Evolutionary conservation across 2,888 invertebrate species (phyloP), one percentile per base, ranked within the genome.

Genomic region (Hemaris fuciformis): DNA sequence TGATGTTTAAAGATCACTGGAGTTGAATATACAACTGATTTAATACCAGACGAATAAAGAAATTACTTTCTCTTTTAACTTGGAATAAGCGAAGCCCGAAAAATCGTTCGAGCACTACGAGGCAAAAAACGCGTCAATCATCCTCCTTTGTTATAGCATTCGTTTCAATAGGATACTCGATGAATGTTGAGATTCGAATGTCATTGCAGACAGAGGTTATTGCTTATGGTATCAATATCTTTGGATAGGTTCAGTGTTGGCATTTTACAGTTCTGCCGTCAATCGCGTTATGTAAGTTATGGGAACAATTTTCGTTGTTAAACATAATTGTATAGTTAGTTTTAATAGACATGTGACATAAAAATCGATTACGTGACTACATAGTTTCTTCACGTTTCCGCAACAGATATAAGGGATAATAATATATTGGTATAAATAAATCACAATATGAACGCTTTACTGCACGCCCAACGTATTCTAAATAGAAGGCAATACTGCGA

Each of bases 51-150:
- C 10, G 18, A 41, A 53, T 18, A 53, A 31, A 38, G 34, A 41
- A 34, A 60, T 41, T 53, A 60, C 85, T 87, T 84, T 85, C 83
- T 81, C 80, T 81, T 80, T 75, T 76, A 66, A 74, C 69, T 68
- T 67, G 69, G 77, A 66, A 66, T 72, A 65, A 74, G 71, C 70
- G 74, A 81, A 79, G 79, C 75, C 76, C 70, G 70, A 73, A 79
- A 83, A 79, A 77, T 70, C 73, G 76, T 65, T 71, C 70, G 66
- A 72, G 73, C 69, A 75, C 77, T 76, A 76, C 75, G 67, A 60
- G 61, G 70, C 73, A 78, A 80, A 78, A 79, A 84, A 74, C 61
- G 68, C 71, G 74, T 77, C 82, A 79, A 80, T 82, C 79, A 81
- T 76, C 68, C 64, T 65, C 69, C 66, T 74, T 83, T 81, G 79